Percentiles rank a stretch among this genome's conserved stretches.
phyloP scores from a whole-genome alignment of 2,797 vertebrate species.

The Neostethus bicornis region DNA sequence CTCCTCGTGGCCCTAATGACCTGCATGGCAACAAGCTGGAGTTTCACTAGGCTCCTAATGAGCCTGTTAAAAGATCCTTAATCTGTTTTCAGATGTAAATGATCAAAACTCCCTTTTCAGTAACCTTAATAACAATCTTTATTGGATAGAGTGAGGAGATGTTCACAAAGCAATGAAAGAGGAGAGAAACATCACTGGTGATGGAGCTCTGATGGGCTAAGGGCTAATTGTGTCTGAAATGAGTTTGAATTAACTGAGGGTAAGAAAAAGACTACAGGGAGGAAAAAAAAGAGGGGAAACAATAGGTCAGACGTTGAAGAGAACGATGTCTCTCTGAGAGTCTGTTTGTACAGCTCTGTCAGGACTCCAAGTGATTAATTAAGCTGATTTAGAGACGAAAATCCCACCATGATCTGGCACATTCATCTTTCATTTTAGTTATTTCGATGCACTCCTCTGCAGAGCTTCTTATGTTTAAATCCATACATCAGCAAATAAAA shows the following conservation, averaged over 20 bases:
- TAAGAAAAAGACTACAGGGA: too few relatives aligned
- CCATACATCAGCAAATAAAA: conserved; percentile 30
- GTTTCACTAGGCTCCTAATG: conserved; percentile 56
- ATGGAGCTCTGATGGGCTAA: conserved; percentile 69
- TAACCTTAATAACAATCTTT: conserved; percentile 68
- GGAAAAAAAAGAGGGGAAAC: too few relatives aligned
- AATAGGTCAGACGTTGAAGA: conserved; percentile 47
- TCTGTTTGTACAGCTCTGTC: conserved; percentile 45
- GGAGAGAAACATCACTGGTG: conserved; percentile 36
- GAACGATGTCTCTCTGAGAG: conserved; percentile 33
- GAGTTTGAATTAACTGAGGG: conserved; percentile 75
- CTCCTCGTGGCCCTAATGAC: conserved; percentile 58
- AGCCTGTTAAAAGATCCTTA: conserved; percentile 59
- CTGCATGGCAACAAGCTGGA: conserved; percentile 49
- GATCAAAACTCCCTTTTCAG: conserved; percentile 70
- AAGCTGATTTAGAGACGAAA: conserved; percentile 52
- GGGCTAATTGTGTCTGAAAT: conserved; percentile 83
- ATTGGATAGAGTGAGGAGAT: conserved; percentile 62
- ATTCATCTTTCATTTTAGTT: conserved; percentile 45
- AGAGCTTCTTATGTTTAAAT: conserved; percentile 21
- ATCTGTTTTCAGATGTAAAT: conserved; percentile 73
- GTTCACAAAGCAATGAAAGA: conserved; percentile 51
- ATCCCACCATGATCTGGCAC: conserved; percentile 41
- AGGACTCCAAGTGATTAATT: conserved; percentile 60
- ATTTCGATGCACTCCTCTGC: conserved; percentile 32